A percentile compares a stretch with the other conserved stretches of the same genome.
Conservation (phyloP, 1,140 invertebrate genomes). For the Pomacea maculata region DNA sequence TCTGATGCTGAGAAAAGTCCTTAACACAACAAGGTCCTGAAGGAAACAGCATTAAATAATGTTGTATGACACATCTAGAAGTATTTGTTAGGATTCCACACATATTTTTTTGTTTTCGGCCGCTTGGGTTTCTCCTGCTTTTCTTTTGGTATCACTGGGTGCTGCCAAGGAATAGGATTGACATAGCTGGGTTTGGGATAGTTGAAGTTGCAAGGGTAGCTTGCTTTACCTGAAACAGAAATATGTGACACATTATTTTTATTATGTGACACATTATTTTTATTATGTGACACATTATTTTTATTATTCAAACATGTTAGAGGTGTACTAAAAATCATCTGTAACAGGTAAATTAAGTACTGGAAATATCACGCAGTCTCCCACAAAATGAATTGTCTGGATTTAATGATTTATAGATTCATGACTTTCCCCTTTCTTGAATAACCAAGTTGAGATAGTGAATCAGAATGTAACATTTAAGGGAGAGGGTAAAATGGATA, state of each 20-base stretch:
- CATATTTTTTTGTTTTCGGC: conserved; percentile 43
- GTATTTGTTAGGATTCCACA: conserved; percentile 58
- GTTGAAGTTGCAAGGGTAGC: conserved; percentile 49
- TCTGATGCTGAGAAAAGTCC: too few species aligned
- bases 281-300: neutral
- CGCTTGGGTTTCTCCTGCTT: conserved; percentile 41
- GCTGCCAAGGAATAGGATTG: conserved; percentile 59
- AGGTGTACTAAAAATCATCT: too few species aligned
- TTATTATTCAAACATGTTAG: too few species aligned
- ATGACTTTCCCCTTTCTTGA: too few species aligned
- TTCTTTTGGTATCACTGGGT: conserved; percentile 42
- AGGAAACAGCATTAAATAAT: neutral
- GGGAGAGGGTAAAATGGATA: too few species aligned
- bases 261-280: neutral
- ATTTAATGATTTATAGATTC: too few species aligned
- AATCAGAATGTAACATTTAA: too few species aligned
- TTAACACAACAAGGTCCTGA: neutral
- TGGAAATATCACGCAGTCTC: too few species aligned
- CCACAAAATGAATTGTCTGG: too few species aligned
- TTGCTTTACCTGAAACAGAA: conserved; percentile 27
- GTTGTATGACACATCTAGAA: conserved; percentile 12
- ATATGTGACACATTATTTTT: neutral
- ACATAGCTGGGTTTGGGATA: conserved; percentile 53
- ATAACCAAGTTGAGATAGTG: too few species aligned
- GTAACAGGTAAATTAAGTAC: too few species aligned